Percentiles rank a stretch among this genome's conserved stretches.
These are phyloP conservation scores for Meteorus sp. DNA, from an alignment of 1,140 invertebrate genomes.

Conservation along the genomic window DNA sequence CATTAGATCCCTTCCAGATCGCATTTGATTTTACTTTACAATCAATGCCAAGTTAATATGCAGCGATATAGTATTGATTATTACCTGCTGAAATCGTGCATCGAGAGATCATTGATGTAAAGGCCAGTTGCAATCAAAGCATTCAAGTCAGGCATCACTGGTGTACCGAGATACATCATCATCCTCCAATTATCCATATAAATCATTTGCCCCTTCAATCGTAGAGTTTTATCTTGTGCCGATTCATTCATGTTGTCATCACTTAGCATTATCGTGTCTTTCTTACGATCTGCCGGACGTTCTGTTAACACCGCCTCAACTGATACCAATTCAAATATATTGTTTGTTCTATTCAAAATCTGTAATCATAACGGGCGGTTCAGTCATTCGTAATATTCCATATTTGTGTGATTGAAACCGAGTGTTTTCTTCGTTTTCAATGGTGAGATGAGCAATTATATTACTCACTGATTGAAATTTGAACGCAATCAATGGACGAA, in stretches of 20 bases:
- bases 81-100: conserved; percentile 95
- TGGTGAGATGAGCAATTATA: not conserved
- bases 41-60: not conserved
- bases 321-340: conserved; percentile 93
- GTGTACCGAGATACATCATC: conserved; percentile 95
- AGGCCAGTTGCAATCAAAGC: conserved; percentile 86
- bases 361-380: conserved; percentile 60
- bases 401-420: too few species aligned
- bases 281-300: conserved; percentile 60
- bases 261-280: conserved; percentile 61
- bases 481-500: conserved; percentile 89
- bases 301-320: conserved; percentile 78
- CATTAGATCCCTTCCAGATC: conserved; percentile 80
- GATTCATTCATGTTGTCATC: conserved; percentile 64
- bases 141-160: conserved; percentile 91
- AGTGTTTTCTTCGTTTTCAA: too few species aligned
- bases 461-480: conserved; percentile 90
- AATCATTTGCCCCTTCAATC: conserved; percentile 95
- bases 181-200: conserved; percentile 97
- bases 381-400: too few species aligned
- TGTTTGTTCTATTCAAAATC: conserved; percentile 93
- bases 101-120: conserved; percentile 96
- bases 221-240: conserved; percentile 70
- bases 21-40: not conserved
- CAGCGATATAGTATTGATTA: not conserved